phyloP scores from a whole-genome alignment of 53 echinoderm and acorn worm genomes.

The Paracentrotus lividus region DNA sequence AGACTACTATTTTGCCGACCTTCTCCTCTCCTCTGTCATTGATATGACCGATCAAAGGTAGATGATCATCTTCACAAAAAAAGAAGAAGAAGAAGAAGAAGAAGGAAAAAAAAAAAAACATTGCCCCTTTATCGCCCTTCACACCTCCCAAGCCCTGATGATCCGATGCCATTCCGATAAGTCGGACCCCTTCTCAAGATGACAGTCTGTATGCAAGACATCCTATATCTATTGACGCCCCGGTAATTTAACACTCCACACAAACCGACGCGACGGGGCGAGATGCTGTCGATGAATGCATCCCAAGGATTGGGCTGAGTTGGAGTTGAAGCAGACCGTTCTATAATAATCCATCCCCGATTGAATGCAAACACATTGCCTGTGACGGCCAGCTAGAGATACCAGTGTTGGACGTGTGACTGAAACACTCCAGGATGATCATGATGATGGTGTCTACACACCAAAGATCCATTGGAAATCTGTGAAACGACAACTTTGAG shows the following conservation, averaged over 20 bases:
- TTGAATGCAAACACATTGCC: not conserved
- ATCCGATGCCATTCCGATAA: not conserved
- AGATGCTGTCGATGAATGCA: constrained; percentile 12
- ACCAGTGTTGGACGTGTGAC: not conserved
- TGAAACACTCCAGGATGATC: not conserved
- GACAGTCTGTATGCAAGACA: not conserved
- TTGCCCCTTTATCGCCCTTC: not conserved
- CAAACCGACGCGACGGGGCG: constrained; percentile 23
- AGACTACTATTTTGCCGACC: not conserved
- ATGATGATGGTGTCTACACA: not conserved
- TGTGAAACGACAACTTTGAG: no score
- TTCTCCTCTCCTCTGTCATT: not conserved
- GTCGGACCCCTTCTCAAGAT: not conserved
- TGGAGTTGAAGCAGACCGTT: not conserved
- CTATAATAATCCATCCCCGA: not conserved
- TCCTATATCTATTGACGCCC: constrained; percentile 23
- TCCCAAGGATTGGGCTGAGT: no score
- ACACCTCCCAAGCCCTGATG: not conserved
- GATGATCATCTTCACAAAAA: not conserved
- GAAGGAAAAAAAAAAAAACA: no score
- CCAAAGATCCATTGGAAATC: no score
- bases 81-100: no score
- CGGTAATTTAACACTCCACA: constrained; percentile 12
- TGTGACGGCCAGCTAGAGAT: not conserved
- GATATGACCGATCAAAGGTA: constrained; percentile 3